These are phyloP conservation scores for Periophthalmus magnuspinnatus DNA, from an alignment of 2,797 vertebrate genomes.

Conservation along the genomic window DNA sequence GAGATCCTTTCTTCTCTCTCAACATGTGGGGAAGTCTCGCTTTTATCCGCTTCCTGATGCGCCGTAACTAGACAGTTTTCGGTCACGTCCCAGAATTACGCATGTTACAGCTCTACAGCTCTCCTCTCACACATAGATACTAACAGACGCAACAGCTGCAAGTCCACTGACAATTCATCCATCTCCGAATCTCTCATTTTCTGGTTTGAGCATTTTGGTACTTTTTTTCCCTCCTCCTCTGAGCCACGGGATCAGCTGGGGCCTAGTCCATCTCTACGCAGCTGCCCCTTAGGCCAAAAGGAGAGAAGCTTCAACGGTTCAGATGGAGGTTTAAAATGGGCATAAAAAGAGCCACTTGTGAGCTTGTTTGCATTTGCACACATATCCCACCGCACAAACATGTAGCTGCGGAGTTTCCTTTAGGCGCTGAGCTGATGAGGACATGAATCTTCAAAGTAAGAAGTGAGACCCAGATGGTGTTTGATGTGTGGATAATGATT, in stretches of 20 bases:
- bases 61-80: constrained; percentile 75
- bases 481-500: constrained; percentile 78
- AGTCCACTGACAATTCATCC: constrained; percentile 70
- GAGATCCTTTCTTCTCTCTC: constrained; percentile 40
- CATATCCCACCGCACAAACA: constrained; percentile 11
- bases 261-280: constrained; percentile 55
- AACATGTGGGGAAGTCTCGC: constrained; percentile 60
- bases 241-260: constrained; percentile 64
- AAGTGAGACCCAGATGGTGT: constrained; percentile 64
- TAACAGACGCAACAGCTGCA: constrained; percentile 58
- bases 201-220: constrained; percentile 56
- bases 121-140: constrained; percentile 26
- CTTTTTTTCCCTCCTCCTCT: constrained; percentile 17
- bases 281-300: constrained; percentile 52
- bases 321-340: constrained; percentile 48
- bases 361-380: constrained; percentile 27
- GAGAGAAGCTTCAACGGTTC: constrained; percentile 32
- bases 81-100: constrained; percentile 70
- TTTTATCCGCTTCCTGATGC: constrained; percentile 69
- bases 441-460: constrained; percentile 72
- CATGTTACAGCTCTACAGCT: constrained; percentile 45
- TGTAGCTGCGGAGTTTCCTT: constrained; percentile 52
- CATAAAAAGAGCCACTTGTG: constrained; percentile 47
- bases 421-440: constrained; percentile 61
- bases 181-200: constrained; percentile 65